Evolutionary conservation across 2,888 invertebrate genomes (phyloP), one percentile per base, ranked within the genome.

Genomic region (Pachymerium ferrugineum): DNA sequence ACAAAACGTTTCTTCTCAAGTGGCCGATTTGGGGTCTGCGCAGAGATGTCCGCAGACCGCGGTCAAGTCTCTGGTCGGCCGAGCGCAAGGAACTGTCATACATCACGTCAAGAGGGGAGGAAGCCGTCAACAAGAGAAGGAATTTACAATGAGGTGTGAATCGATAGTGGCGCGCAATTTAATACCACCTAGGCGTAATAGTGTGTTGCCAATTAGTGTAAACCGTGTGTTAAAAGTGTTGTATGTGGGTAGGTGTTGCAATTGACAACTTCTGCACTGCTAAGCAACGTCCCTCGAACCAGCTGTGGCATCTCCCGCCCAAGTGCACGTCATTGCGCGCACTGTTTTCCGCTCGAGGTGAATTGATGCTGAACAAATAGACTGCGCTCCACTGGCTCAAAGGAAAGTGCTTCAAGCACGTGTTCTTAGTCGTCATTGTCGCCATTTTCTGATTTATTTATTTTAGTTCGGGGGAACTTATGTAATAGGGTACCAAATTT

Each of bases 311-410:
- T 62, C 62, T 62, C 62, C 28, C 62, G 62, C 28, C 28, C 28
- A 10, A n/a, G n/a, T 62, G 16, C 1, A 28, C 62, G 62, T 28
- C 62, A 28, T 62, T 62, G 62, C 28, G 62, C 62, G 62, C 62
- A 62, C 62, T 62, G 62, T 62, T 62, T 62, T 62, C 62, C 62
- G 62, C 62, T 62, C 62, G 62, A 62, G 62, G 28, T 62, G 62
- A 62, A 62, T 62, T 62, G 62, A 62, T 62, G 62, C 62, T 62
- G 62, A 62, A 62, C 62, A 62, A 62, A 62, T 62, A 62, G 62
- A 62, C 62, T 62, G 62, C 62, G 62, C 62, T 62, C 25, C 62
- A 62, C 62, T 62, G 62, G 62, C 28, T 62, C 62, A 62, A 14
- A 28, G 62, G n/a, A 28, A 62, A 62, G 62, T 62, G 62, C 62